These are phyloP conservation scores for Microchirus variegatus DNA, from an alignment of 2,797 vertebrate genomes.

Conservation along the genomic window DNA sequence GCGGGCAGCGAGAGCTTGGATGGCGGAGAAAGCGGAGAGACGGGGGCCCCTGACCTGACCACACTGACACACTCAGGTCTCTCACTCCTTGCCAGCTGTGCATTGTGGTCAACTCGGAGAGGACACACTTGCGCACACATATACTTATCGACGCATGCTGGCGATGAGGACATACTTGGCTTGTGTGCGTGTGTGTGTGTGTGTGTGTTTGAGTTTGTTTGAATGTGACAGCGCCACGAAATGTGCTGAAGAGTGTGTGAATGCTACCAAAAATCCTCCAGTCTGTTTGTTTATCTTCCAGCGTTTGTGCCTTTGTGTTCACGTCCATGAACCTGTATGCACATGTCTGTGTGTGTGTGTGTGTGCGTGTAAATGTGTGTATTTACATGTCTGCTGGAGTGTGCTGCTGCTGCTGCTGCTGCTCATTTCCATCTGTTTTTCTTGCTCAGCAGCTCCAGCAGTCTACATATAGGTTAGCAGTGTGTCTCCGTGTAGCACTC, in stretches of 20 bases:
- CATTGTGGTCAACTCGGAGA: slow-evolving; percentile 71
- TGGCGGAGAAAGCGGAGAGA: slow-evolving; percentile 55
- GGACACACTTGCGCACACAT: slow-evolving; percentile 73
- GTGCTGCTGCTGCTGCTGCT: slow-evolving; percentile 50
- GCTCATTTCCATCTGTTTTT: slow-evolving; percentile 71
- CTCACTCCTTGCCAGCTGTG: slow-evolving; percentile 76
- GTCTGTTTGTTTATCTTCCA: slow-evolving; percentile 69
- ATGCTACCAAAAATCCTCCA: slow-evolving; percentile 54
- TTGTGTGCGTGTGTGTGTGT: slow-evolving; percentile 39
- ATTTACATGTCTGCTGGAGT: slow-evolving; percentile 66
- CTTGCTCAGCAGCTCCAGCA: slow-evolving; percentile 40
- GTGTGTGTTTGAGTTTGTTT: slow-evolving; percentile 42
- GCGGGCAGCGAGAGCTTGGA: slow-evolving; percentile 45
- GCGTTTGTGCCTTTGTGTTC: slow-evolving; percentile 53
- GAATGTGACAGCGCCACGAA: slow-evolving; percentile 56
- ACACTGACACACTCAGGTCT: slow-evolving; percentile 78
- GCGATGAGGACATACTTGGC: slow-evolving; percentile 84
- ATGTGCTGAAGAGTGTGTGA: slow-evolving; percentile 56
- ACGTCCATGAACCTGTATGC: slow-evolving; percentile 61
- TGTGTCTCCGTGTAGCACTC: slow-evolving; percentile 51
- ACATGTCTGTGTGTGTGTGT: slow-evolving; percentile 65
- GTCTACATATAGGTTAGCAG: slow-evolving; percentile 55
- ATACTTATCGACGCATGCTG: slow-evolving; percentile 77
- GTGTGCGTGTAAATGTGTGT: slow-evolving; percentile 57
- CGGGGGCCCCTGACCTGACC: slow-evolving; percentile 78